phyloP scores from a whole-genome alignment of 2,888 invertebrate species.

The Lamellibrachia columna region DNA sequence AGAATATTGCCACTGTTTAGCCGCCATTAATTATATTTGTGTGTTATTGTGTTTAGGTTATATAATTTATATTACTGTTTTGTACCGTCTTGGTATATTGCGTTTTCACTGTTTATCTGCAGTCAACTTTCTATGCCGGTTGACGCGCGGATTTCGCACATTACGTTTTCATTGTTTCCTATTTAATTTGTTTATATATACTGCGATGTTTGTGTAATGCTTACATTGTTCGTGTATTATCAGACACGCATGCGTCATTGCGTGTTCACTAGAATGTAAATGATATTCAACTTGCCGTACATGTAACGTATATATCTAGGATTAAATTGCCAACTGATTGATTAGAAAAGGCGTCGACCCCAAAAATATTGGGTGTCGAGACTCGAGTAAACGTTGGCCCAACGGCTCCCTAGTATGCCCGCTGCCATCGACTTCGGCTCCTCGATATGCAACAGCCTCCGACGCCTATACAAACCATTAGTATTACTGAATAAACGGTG shows the following conservation, averaged over 20 bases:
- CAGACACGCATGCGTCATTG: neutral
- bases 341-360: neutral
- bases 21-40: neutral
- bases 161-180: neutral
- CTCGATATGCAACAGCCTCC: neutral
- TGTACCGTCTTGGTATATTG: neutral
- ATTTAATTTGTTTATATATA: neutral
- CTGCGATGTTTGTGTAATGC: neutral
- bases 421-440: neutral
- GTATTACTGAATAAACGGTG: constrained; percentile 3
- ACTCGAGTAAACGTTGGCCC: neutral
- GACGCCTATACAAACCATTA: neutral
- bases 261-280: neutral
- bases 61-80: neutral
- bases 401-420: neutral
- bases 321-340: neutral
- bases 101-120: neutral
- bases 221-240: neutral
- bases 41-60: neutral
- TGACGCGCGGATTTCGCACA: neutral
- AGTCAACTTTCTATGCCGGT: neutral
- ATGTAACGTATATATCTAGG: neutral
- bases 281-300: neutral
- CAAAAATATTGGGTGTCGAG: neutral
- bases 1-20: neutral